Base-by-base conservation (phyloP, 2,797 vertebrate genomes). In the Bradypodion pumilum region DNA sequence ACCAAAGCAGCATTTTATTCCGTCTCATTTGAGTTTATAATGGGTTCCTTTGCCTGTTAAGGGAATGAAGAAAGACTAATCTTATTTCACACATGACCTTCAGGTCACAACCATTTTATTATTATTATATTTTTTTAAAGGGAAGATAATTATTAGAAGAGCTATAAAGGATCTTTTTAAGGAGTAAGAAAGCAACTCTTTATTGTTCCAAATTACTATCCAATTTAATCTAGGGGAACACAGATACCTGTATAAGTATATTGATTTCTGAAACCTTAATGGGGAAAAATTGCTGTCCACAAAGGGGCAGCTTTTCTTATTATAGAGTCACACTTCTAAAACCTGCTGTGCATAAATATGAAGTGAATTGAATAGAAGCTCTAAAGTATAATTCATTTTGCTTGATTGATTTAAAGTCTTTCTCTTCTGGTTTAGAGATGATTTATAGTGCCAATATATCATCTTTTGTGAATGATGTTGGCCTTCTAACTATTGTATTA, bases 1-100 rank as follows among this genome's bases (percentile, higher is more conserved):
- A 81, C 86, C 84, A 88, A 78, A 80, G 74, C 9, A 70, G 15
- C 46, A 44, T 78, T 85, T 81, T 83, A 74, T 75, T 56, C 40
- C 29, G 65, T 65, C 83, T 77, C 27, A 44, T 85, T 84, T 88
- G 62, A 74, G 59, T 84, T 84, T 80, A 40, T 84, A 87, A 87
- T 87, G 68, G 16, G 69, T 42, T 60, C 27, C 40, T 74, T 84
- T 84, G 25, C 82, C 52, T 87, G 37, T 65, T 84, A 68, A 80
- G 56, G 27, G n/a, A 63, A 80, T 35, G 66, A 21, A 37, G 78
- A 80, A 75, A 81, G 23, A 69, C 73, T 72, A 72, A 80, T 77
- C 56, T 83, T 77, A 80, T 83, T 83, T 72, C 27, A 83, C 59
- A 75, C 7, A 35, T 79, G 73, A 79, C 42, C 52, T 87, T 72